Conservation (phyloP, 2,113 vertebrate species). For the Chrysochloris asiatica region DNA sequence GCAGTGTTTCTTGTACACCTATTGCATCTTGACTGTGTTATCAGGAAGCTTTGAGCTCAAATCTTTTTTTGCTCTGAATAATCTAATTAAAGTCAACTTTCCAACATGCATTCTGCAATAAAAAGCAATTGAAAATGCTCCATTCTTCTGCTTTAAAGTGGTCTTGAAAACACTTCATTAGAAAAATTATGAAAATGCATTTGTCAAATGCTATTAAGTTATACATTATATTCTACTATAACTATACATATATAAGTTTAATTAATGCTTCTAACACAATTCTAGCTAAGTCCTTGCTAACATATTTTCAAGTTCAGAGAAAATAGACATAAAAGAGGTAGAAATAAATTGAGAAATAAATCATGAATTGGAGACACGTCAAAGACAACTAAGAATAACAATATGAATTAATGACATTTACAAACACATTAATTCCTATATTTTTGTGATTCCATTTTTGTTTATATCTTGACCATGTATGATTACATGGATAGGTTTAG, state of each 20-base stretch:
- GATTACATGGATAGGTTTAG: background rate
- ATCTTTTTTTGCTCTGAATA: background rate
- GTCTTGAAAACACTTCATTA: background rate
- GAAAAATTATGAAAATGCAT: background rate
- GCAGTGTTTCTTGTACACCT: background rate
- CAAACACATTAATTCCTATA: background rate
- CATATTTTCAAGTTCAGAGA: background rate
- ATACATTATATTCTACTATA: background rate
- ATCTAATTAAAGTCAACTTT: slow-evolving; percentile 9
- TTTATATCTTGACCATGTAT: background rate
- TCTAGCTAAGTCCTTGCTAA: background rate
- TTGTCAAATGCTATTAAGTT: background rate
- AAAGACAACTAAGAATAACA: background rate
- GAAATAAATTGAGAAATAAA: too few species aligned
- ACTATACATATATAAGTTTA: background rate
- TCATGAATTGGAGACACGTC: background rate
- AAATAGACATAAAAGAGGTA: slow-evolving; percentile 4
- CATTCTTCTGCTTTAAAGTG: background rate
- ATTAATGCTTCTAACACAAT: background rate
- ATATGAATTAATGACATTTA: background rate
- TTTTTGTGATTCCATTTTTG: background rate
- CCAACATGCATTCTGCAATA: background rate
- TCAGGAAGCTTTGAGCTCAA: background rate
- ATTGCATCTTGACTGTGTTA: background rate
- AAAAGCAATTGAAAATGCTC: background rate